Conservation (phyloP, 2,797 vertebrate species). For the Dipus sagitta region DNA sequence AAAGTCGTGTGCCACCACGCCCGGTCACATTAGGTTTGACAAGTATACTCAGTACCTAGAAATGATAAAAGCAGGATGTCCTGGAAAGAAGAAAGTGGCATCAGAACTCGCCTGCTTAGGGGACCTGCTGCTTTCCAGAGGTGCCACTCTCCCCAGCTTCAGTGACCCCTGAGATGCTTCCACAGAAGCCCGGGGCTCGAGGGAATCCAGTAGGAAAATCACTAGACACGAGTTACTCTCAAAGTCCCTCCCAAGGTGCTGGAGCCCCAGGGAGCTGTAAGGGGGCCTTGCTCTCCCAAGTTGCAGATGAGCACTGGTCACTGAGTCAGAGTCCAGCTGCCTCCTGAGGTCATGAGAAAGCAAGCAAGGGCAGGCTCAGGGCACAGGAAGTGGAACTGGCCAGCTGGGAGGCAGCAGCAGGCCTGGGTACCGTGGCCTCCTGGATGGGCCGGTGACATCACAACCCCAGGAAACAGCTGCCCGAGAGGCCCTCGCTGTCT, state of each 20-base stretch:
- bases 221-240: not conserved
- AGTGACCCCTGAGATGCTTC: not conserved
- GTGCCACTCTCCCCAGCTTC: not conserved
- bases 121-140: not conserved
- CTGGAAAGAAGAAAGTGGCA: too few species aligned
- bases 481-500: slow-evolving; percentile 80
- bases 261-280: not conserved
- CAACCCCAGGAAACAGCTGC: slow-evolving; percentile 89
- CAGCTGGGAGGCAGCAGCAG: slow-evolving; percentile 74
- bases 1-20: too few species aligned
- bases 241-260: slow-evolving; percentile 26
- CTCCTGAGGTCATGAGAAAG: slow-evolving; percentile 85
- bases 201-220: slow-evolving; percentile 43
- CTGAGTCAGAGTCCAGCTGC: slow-evolving; percentile 77
- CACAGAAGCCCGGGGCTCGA: not conserved
- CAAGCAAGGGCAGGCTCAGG: slow-evolving; percentile 66
- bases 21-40: not conserved
- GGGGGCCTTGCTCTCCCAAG: slow-evolving; percentile 24
- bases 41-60: not conserved
- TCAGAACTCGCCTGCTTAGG: not conserved
- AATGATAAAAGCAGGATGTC: not conserved
- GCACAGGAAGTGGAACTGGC: slow-evolving; percentile 82
- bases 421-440: slow-evolving; percentile 83
- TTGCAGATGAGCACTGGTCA: slow-evolving; percentile 49
- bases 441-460: slow-evolving; percentile 88